Base-by-base conservation (phyloP, 2,113 vertebrate species). In the Carettochelys insculpta region DNA sequence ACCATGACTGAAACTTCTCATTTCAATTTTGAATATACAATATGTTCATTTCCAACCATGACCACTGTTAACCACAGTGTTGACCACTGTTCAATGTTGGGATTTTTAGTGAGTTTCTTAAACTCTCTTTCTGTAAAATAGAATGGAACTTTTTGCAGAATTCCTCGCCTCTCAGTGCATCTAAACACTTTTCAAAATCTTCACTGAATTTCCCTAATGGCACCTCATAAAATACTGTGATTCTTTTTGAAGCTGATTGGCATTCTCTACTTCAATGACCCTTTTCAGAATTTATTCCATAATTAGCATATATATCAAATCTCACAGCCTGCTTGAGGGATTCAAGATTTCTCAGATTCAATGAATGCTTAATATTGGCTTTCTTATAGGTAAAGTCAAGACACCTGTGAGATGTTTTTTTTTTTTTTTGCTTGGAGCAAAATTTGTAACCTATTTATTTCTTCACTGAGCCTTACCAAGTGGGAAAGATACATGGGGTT, bases 271-370 rank as follows among this genome's bases (percentile, higher is more conserved):
- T 86, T 83, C 58, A 86, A 58, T 2, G 2, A 89, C 53, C 24
- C 58, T 76, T 84, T 93, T 82, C 16, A 61, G 77, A 43, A 83
- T 77, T 84, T 58, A 83, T 92, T 85, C 80, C 76, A 68, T 87
- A 84, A 85, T 95, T 94, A 90, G 45, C 43, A 92, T 88, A 50
- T 77, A 85, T 95, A 90, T 95, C 90, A 73, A 68, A 92, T 81
- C 82, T 89, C 83, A 90, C 11, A 68, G 83, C 0, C 0, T 41
- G 43, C 85, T 89, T 87, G 80, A 90, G 82, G 93, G 71, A 75
- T 84, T 47, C 31, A 19, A 77, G 79, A 77, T 82, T 96, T 90
- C 84, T 91, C 68, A 94, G n/a, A 82, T 48, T 80, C 38, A 82
- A 78, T 79, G 76, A 94, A 84, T 52, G 19, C 11, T 56, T 92